Evolutionary conservation across 2,113 vertebrate species (phyloP).

Genomic region (Psittacara wagleri): DNA sequence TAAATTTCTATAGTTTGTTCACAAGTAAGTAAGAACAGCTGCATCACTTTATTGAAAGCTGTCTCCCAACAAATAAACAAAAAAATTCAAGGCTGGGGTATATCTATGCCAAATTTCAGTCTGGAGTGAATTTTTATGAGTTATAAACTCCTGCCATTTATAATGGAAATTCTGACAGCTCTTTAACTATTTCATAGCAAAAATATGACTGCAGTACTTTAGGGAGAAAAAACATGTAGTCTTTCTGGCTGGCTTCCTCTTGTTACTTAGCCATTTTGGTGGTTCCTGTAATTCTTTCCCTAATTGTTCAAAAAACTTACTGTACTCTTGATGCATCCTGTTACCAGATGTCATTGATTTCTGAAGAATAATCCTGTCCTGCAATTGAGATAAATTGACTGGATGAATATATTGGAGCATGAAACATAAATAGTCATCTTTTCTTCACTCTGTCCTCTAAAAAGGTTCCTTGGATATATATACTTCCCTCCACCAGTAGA

Average conservation of each 20-base stretch:
- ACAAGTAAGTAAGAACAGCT: constrained; percentile 43
- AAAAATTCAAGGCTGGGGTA: not conserved
- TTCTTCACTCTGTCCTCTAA: not conserved
- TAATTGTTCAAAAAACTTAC: not conserved
- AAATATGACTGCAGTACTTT: not conserved
- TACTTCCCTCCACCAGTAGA: not conserved
- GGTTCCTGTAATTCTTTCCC: not conserved
- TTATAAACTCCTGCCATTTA: constrained; percentile 41
- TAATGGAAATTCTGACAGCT: constrained; percentile 38
- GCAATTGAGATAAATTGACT: not conserved
- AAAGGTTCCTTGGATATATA: not conserved
- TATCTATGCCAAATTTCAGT: constrained; percentile 39
- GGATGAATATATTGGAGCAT: not conserved
- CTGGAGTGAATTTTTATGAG: constrained; percentile 37
- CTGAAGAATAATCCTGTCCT: not conserved
- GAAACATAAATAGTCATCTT: not conserved
- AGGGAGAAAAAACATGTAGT: not conserved
- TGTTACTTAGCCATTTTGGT: not conserved
- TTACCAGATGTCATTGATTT: not conserved
- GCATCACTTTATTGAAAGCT: constrained; percentile 33
- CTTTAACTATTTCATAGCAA: constrained; percentile 29
- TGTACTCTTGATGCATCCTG: not conserved
- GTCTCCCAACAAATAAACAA: constrained; percentile 44
- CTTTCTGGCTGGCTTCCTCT: not conserved
- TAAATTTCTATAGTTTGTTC: constrained; percentile 28